These are phyloP conservation scores for Capitulum mitella DNA, from an alignment of 2,888 invertebrate species.

Conservation along the genomic window DNA sequence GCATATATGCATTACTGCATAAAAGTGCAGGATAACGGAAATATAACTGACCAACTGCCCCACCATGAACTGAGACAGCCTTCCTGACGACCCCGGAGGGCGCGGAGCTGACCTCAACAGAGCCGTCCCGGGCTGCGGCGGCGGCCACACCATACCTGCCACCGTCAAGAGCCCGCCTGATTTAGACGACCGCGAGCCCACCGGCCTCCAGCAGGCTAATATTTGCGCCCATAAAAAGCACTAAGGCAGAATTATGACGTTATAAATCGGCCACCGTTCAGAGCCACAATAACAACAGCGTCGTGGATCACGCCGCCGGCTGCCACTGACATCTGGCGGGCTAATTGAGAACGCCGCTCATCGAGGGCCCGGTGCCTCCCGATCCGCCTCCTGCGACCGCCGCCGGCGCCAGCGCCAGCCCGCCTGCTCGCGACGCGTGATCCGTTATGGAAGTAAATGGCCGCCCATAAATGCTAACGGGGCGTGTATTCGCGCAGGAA, in stretches of 20 bases:
- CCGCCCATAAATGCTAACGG: too few species aligned
- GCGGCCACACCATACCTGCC: background rate
- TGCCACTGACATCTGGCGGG: background rate
- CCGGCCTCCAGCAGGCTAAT: background rate
- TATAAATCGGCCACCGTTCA: conserved; percentile 12
- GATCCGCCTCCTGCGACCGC: too few species aligned
- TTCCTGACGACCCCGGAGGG: too few species aligned
- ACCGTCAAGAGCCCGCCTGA: background rate
- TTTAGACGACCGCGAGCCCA: background rate
- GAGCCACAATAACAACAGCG: conserved; percentile 23
- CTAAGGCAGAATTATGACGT: conserved; percentile 15
- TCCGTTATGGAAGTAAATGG: too few species aligned
- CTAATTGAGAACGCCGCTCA: conserved; percentile 10
- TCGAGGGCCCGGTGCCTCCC: background rate
- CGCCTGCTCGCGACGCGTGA: too few species aligned
- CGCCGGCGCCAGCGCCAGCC: background rate
- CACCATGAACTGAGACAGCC: too few species aligned
- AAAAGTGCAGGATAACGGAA: too few species aligned
- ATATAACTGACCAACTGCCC: too few species aligned
- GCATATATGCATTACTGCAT: too few species aligned
- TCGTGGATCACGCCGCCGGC: conserved; percentile 11
- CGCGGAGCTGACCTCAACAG: too few species aligned
- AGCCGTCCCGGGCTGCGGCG: background rate
- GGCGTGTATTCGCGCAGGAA: too few species aligned
- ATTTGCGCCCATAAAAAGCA: conserved; percentile 16